Evolutionary conservation across 2,113 vertebrate species (phyloP).

Genomic region (Plestiodon gilberti): DNA sequence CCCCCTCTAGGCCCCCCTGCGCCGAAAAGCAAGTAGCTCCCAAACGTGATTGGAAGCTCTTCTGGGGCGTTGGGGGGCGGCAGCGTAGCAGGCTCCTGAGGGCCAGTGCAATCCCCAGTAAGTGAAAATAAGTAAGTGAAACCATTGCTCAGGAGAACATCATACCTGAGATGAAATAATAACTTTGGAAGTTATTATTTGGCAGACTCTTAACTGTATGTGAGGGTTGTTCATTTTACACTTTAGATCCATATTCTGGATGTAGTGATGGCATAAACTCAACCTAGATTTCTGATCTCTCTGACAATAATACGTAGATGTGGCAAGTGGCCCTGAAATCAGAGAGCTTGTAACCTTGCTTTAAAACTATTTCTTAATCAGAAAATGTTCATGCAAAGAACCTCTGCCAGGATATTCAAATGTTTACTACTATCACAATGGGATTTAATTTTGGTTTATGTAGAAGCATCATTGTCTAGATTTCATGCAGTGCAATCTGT

Average conservation of each 20-base stretch:
- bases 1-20: no score
- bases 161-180: background rate
- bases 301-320: background rate
- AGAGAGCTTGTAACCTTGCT: no score
- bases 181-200: background rate
- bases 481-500: no score
- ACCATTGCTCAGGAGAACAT: no score
- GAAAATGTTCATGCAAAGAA: background rate
- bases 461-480: background rate
- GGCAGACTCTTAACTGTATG: background rate
- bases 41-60: no score
- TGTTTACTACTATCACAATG: background rate
- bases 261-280: background rate
- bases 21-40: no score
- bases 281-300: background rate
- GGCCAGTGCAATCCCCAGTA: no score
- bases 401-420: background rate
- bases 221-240: background rate
- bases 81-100: no score
- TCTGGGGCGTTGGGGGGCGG: no score
- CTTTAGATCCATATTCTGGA: background rate
- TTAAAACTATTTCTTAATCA: no score
- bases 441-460: background rate
- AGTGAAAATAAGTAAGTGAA: no score
- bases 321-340: background rate